phyloP scores from a whole-genome alignment of 1,140 invertebrate genomes.

The Drosophila subpulchrella region DNA sequence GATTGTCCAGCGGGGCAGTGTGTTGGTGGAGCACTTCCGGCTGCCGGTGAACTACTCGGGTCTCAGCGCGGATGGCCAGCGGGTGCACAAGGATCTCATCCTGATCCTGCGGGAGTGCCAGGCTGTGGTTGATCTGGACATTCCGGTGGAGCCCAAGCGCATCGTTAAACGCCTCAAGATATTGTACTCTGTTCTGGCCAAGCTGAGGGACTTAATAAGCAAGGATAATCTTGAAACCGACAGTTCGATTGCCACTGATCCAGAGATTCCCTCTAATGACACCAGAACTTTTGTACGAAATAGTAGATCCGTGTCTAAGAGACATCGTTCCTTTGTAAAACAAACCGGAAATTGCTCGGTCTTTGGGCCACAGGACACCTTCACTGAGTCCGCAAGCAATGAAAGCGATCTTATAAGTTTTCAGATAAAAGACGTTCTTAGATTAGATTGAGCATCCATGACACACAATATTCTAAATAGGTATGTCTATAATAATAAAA shows the following conservation, averaged over 20 bases:
- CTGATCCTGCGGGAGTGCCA: slow-evolving; percentile 69
- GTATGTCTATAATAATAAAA: neutral
- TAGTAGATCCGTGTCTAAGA: slow-evolving; percentile 9
- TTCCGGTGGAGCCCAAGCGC: slow-evolving; percentile 52
- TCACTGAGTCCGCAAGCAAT: slow-evolving; percentile 6
- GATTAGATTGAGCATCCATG: slow-evolving; percentile 20
- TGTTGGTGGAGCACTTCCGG: slow-evolving; percentile 68
- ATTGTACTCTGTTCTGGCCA: slow-evolving; percentile 65
- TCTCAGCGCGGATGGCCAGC: slow-evolving; percentile 30
- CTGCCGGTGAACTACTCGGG: slow-evolving; percentile 48
- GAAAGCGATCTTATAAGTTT: slow-evolving; percentile 57
- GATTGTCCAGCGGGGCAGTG: slow-evolving; percentile 61
- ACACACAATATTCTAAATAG: neutral
- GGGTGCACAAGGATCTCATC: slow-evolving; percentile 62
- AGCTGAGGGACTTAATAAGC: slow-evolving; percentile 56
- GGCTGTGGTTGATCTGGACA: slow-evolving; percentile 48
- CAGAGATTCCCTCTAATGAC: neutral
- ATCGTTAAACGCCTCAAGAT: slow-evolving; percentile 78
- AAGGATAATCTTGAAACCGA: neutral
- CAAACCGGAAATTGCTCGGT: neutral
- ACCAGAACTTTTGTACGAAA: slow-evolving; percentile 9
- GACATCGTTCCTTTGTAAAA: slow-evolving; percentile 27
- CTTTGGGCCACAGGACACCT: neutral
- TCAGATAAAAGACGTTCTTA: slow-evolving; percentile 48
- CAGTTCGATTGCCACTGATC: neutral